Evolutionary conservation across 2,797 vertebrate genomes (phyloP).

Genomic region (Urophycis tenuis): DNA sequence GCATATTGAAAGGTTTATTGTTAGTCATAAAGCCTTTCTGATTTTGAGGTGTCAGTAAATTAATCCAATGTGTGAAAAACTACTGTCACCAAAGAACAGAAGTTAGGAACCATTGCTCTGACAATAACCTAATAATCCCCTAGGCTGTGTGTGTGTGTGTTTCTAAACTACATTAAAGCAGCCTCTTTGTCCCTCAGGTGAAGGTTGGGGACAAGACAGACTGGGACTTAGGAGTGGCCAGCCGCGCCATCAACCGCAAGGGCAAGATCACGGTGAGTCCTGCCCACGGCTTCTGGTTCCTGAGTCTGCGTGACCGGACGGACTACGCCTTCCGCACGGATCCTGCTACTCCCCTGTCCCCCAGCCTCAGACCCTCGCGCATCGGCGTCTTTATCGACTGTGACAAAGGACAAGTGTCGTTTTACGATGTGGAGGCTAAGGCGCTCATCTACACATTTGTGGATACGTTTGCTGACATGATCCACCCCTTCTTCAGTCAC

Average conservation of each 20-base stretch:
- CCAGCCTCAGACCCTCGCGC: slow-evolving; percentile 49
- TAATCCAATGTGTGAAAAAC: too few relatives aligned
- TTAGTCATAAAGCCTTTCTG: too few relatives aligned
- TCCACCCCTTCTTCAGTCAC: slow-evolving; percentile 73
- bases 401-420: slow-evolving; percentile 69
- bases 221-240: slow-evolving; percentile 72
- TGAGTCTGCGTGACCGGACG: slow-evolving; percentile 63
- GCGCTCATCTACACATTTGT: slow-evolving; percentile 63
- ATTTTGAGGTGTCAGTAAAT: too few relatives aligned
- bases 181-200: slow-evolving; percentile 49
- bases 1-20: too few relatives aligned
- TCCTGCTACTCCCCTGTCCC: slow-evolving; percentile 51
- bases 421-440: slow-evolving; percentile 68
- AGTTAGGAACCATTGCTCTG: too few relatives aligned
- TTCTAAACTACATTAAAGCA: background rate
- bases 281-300: slow-evolving; percentile 69
- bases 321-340: slow-evolving; percentile 66
- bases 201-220: slow-evolving; percentile 69
- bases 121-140: background rate
- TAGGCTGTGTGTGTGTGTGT: background rate
- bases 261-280: slow-evolving; percentile 70
- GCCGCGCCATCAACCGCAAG: slow-evolving; percentile 59
- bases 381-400: slow-evolving; percentile 71
- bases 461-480: slow-evolving; percentile 57
- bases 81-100: too few relatives aligned